Conservation (phyloP, 2,888 invertebrate species). For the Troides aeacus region DNA sequence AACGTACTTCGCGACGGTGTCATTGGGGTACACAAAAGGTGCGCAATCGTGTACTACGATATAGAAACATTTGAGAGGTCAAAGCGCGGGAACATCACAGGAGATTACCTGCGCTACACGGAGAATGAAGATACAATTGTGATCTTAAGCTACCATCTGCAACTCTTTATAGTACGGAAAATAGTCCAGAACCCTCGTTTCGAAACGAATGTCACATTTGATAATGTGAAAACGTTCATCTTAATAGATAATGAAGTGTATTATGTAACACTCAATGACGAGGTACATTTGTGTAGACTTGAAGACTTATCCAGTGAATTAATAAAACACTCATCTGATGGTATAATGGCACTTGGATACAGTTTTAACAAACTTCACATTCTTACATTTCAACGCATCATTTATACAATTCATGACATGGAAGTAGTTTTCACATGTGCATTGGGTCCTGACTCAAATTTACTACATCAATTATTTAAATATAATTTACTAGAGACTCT, state of each 20-base stretch:
- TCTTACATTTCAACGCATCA: conserved; percentile 49
- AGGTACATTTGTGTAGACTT: conserved; percentile 46
- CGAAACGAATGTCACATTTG: conserved; percentile 40
- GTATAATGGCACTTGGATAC: conserved; percentile 51
- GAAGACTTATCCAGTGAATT: conserved; percentile 34
- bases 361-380: conserved; percentile 42
- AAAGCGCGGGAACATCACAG: conserved; percentile 40
- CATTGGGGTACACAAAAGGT: conserved; percentile 53
- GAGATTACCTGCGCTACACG: conserved; percentile 50
- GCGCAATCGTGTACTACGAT: conserved; percentile 54
- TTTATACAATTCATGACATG: conserved; percentile 43
- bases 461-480: conserved; percentile 43
- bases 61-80: conserved; percentile 44
- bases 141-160: conserved; percentile 42
- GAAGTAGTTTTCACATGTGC: conserved; percentile 38
- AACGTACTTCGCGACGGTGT: conserved; percentile 48
- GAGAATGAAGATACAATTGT: conserved; percentile 51
- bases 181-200: conserved; percentile 29
- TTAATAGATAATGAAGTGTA: conserved; percentile 44
- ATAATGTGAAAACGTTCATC: conserved; percentile 50
- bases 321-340: conserved; percentile 39
- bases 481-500: conserved; percentile 58
- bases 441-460: conserved; percentile 42
- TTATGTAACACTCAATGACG: conserved; percentile 48
- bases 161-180: conserved; percentile 50